Base-by-base conservation (phyloP, 2,797 vertebrate genomes). In the Vespertilio murinus region DNA sequence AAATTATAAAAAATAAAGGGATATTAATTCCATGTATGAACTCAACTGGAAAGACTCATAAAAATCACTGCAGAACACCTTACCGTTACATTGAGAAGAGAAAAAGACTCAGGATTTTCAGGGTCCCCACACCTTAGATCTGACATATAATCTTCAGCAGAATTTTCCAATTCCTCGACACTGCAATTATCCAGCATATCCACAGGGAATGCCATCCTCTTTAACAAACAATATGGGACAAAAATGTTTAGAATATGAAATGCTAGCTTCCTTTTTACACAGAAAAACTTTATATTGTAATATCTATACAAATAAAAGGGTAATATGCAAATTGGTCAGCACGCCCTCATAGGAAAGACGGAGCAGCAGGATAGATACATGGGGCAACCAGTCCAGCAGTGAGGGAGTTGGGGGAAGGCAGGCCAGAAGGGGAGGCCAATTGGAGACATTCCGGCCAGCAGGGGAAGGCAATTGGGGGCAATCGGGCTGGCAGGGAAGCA, bases 181-280 rank as follows among this genome's bases (percentile, higher is more conserved):
- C 98, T 98, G 84, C 95, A 98, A 77, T 77, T 96, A 45, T 97
- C 97, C 97, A 99, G 97, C 38, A 98, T 80, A 97, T 99, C 99
- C 97, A 99, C 99, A 65, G 99, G 99, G 97, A 98, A 99, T 80
- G 98, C 96, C 99, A 99, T 99, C 88, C 93, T 98, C 98, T 96
- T 86, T 81, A 96, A 87, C 40, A 97, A 38, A 96, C 85, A 71
- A 22, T 84, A 97, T 0, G 28, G 17, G 59, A 94, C 69, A 94
- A 89, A 87, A 59, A 86, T 8, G 25, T 47, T 89, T 96, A 96
- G 78, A 88, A 84, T 20, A 73, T 20, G 25, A 91, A 90, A 79
- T 28, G 28, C 4, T 38, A 74, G 18, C 65, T 83, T 77, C 33
- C 69, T 85, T 91, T 64, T 91, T 33, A 28, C 47, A 88, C 0